phyloP scores from a whole-genome alignment of 2,113 vertebrate genomes.

The Passer domesticus region DNA sequence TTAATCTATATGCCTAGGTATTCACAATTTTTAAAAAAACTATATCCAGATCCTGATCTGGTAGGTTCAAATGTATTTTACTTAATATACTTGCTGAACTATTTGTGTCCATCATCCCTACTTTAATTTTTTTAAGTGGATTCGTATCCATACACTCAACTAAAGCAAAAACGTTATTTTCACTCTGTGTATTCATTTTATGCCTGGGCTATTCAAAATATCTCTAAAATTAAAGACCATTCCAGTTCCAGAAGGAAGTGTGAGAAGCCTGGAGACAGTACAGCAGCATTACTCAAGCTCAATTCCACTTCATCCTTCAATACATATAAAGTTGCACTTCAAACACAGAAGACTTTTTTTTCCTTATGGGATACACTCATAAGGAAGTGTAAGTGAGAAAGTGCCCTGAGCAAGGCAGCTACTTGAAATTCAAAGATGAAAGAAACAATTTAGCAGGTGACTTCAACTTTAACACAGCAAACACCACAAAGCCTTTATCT shows the following conservation, averaged over 20 bases:
- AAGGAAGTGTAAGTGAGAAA: conserved; percentile 12
- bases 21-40: not conserved
- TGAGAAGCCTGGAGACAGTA: not conserved
- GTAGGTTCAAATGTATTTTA: not conserved
- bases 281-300: not conserved
- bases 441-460: not conserved
- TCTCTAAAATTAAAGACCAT: not conserved
- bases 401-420: not conserved
- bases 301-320: not conserved
- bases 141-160: not conserved
- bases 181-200: not conserved
- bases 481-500: not conserved
- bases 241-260: not conserved
- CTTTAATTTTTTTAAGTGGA: not conserved
- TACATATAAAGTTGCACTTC: not conserved
- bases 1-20: not conserved
- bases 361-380: not conserved
- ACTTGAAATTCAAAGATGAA: conserved; percentile 9
- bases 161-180: not conserved
- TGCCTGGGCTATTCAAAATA: not conserved
- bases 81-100: not conserved
- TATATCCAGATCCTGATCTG: not conserved
- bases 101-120: not conserved
- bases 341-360: not conserved
- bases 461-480: not conserved